A percentile compares a stretch with the other conserved stretches of the same genome.
Conservation (phyloP, 2,113 vertebrate species). For the Cygnus atratus region DNA sequence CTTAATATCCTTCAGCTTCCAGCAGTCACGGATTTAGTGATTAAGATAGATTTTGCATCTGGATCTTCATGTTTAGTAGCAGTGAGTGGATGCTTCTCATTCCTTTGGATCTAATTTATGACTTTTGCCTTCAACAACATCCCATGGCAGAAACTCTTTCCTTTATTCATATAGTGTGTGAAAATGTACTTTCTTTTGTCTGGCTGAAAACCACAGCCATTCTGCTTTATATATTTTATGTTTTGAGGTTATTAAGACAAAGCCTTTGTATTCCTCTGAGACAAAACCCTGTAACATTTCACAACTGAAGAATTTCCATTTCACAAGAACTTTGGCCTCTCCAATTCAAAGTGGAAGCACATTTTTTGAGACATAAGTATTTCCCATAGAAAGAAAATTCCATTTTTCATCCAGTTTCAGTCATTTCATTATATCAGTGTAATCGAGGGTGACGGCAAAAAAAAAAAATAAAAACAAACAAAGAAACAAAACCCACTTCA, state of each 20-base stretch:
- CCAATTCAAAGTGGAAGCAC: background rate
- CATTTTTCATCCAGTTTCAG: background rate
- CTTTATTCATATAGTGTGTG: background rate
- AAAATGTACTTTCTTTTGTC: constrained; percentile 15
- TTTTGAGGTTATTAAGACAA: constrained; percentile 41
- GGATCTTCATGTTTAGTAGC: constrained; percentile 10
- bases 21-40: background rate
- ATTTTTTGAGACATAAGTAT: constrained; percentile 1
- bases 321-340: constrained; percentile 43
- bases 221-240: constrained; percentile 34
- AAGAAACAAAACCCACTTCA: background rate
- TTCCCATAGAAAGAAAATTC: background rate
- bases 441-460: background rate
- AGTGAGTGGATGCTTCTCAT: background rate
- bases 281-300: constrained; percentile 24
- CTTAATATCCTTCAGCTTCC: background rate
- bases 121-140: background rate
- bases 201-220: constrained; percentile 1
- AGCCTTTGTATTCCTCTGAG: constrained; percentile 4
- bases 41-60: constrained; percentile 19
- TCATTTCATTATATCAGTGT: constrained; percentile 2
- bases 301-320: constrained; percentile 26
- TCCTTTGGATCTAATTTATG: constrained; percentile 20
- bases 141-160: constrained; percentile 1
- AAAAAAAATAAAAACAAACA: background rate